phyloP scores from a whole-genome alignment of 2,797 vertebrate species.

The Gymnoscopelus microlampas region DNA sequence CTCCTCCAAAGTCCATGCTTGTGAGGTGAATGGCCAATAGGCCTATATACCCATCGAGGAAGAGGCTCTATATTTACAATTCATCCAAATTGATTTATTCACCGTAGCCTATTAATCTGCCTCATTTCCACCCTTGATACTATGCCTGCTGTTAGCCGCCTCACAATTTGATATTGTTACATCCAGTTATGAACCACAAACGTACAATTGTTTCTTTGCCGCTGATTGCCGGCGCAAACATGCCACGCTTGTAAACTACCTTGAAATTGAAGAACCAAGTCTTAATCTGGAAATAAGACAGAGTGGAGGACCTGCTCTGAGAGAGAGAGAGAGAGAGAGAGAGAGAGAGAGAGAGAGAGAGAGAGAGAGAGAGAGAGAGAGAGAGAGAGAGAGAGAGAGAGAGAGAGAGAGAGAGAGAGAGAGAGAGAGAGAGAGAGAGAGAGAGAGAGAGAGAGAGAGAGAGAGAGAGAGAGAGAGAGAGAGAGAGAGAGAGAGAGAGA shows the following conservation, averaged over 20 bases:
- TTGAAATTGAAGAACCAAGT: slow-evolving; percentile 67
- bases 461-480: neutral
- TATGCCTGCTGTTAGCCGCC: slow-evolving; percentile 25
- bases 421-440: slow-evolving; percentile 9
- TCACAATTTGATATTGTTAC: slow-evolving; percentile 56
- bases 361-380: neutral
- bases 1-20: slow-evolving; percentile 32
- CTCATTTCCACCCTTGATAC: slow-evolving; percentile 49
- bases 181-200: slow-evolving; percentile 51
- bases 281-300: slow-evolving; percentile 48
- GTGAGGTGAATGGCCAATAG: slow-evolving; percentile 2
- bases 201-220: slow-evolving; percentile 57
- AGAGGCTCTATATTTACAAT: slow-evolving; percentile 29
- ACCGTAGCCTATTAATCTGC: slow-evolving; percentile 58
- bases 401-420: neutral
- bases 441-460: neutral
- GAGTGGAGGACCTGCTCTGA: slow-evolving; percentile 7
- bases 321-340: neutral
- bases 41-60: neutral
- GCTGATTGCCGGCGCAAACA: slow-evolving; percentile 53
- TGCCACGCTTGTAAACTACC: slow-evolving; percentile 64
- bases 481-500: neutral
- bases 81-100: slow-evolving; percentile 56
- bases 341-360: neutral
- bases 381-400: neutral